These are phyloP conservation scores for Leptopilina myrica DNA, from an alignment of 2,888 invertebrate genomes.

Conservation along the genomic window DNA sequence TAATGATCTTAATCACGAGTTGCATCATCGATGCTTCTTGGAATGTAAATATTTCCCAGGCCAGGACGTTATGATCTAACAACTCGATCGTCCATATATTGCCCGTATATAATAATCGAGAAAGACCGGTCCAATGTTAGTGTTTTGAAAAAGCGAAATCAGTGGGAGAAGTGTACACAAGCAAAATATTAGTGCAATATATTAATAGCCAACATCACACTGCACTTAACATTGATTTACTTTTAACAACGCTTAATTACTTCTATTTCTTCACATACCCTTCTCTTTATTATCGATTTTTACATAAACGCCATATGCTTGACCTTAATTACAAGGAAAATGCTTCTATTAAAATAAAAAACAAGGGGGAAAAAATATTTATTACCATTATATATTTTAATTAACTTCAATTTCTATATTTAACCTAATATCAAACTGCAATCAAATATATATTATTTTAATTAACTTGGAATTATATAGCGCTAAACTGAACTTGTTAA, in stretches of 20 bases:
- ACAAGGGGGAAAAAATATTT: neutral
- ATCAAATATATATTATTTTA: too few species aligned
- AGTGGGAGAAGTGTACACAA: conserved; percentile 3
- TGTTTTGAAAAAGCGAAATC: neutral
- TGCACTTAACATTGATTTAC: conserved; percentile 31
- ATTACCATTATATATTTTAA: too few species aligned
- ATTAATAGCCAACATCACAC: conserved; percentile 16
- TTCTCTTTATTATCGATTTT: conserved; percentile 13
- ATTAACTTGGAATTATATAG: too few species aligned
- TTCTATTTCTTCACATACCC: conserved; percentile 5
- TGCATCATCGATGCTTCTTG: conserved; percentile 28
- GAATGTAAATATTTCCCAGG: conserved; percentile 36
- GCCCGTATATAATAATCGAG: conserved; percentile 1
- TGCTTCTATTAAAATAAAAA: neutral
- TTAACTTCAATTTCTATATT: too few species aligned
- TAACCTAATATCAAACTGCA: too few species aligned
- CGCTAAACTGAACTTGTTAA: too few species aligned
- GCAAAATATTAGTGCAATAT: conserved; percentile 27
- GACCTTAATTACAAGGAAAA: neutral
- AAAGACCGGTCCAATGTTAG: conserved; percentile 1
- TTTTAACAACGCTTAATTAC: conserved; percentile 24
- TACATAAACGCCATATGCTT: neutral
- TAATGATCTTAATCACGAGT: conserved; percentile 28
- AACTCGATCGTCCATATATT: conserved; percentile 26
- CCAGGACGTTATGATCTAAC: conserved; percentile 31